A percentile compares a stretch with the other conserved stretches of the same genome.
Evolutionary conservation across 2,113 vertebrate genomes (phyloP).

Genomic region (Hemiprocne comata): DNA sequence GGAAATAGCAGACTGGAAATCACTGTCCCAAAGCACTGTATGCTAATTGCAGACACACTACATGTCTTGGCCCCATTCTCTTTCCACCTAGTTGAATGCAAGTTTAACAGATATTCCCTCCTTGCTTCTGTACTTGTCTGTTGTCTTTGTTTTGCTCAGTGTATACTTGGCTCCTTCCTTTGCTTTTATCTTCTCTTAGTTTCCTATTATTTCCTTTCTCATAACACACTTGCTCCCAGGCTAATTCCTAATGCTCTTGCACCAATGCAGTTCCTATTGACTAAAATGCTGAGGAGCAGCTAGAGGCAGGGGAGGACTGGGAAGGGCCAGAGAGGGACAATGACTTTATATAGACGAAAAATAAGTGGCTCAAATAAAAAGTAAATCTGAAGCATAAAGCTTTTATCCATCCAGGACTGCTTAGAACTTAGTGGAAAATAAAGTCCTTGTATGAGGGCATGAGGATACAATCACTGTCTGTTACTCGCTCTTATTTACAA

Average conservation of each 20-base stretch:
- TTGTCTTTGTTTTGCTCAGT: not conserved
- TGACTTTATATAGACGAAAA: not conserved
- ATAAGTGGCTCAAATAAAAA: constrained; percentile 7
- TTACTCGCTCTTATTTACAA: not conserved
- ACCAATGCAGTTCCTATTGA: not conserved
- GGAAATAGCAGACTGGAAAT: constrained; percentile 43
- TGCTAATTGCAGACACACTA: not conserved
- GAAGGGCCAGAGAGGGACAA: not conserved
- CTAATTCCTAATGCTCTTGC: not conserved
- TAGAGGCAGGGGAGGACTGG: not conserved
- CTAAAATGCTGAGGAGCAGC: not conserved
- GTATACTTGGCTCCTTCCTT: not conserved
- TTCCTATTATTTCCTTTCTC: not conserved
- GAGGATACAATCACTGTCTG: not conserved
- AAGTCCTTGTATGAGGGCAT: not conserved
- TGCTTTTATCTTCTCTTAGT: not conserved
- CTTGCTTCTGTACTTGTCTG: not conserved
- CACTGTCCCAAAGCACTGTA: constrained; percentile 11
- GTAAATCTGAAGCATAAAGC: not conserved
- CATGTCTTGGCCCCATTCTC: not conserved
- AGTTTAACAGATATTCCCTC: constrained; percentile 12
- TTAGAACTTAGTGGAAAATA: not conserved
- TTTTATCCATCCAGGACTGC: not conserved
- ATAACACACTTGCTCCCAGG: not conserved
- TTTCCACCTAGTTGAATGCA: not conserved